Percentiles rank a stretch among this genome's conserved stretches.
phyloP scores from a whole-genome alignment of 2,113 vertebrate genomes.

The Epinephelus moara region DNA sequence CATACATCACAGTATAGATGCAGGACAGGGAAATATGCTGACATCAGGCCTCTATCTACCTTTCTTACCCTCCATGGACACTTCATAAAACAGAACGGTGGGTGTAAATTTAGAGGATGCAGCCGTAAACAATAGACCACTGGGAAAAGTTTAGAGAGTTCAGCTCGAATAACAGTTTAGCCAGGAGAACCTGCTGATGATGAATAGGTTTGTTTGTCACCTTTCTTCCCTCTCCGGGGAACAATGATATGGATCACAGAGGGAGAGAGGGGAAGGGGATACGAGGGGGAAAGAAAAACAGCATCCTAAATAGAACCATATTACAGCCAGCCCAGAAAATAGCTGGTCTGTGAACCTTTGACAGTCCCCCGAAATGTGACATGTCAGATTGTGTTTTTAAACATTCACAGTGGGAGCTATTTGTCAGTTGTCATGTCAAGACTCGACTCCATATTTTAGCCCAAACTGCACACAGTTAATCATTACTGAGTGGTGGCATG shows the following conservation, averaged over 20 bases:
- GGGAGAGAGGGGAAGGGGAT: constrained; percentile 61
- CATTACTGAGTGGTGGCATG: constrained; percentile 58
- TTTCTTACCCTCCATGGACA: constrained; percentile 80
- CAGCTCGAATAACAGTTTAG: constrained; percentile 84
- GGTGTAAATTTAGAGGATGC: constrained; percentile 83
- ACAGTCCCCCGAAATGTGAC: constrained; percentile 51
- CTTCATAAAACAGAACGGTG: constrained; percentile 84
- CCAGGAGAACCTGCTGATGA: constrained; percentile 79
- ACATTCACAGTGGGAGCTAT: constrained; percentile 40
- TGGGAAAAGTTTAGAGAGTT: constrained; percentile 85
- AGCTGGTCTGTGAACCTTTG: constrained; percentile 51
- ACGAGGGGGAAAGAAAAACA: constrained; percentile 59
- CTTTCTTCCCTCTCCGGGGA: constrained; percentile 79
- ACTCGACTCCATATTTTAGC: constrained; percentile 57
- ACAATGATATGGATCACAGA: constrained; percentile 83
- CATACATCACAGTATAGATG: constrained; percentile 80
- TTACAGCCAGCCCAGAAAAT: constrained; percentile 54
- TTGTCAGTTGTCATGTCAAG: constrained; percentile 40
- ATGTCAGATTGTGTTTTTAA: constrained; percentile 59
- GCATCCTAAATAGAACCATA: constrained; percentile 69
- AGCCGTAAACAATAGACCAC: constrained; percentile 82
- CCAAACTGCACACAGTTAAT: constrained; percentile 50
- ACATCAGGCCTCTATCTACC: constrained; percentile 76
- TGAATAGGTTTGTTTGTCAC: constrained; percentile 84
- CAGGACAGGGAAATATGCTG: constrained; percentile 80